Evolutionary conservation across 2,888 invertebrate genomes (phyloP).

Genomic region (Ornithoptera alexandrae): DNA sequence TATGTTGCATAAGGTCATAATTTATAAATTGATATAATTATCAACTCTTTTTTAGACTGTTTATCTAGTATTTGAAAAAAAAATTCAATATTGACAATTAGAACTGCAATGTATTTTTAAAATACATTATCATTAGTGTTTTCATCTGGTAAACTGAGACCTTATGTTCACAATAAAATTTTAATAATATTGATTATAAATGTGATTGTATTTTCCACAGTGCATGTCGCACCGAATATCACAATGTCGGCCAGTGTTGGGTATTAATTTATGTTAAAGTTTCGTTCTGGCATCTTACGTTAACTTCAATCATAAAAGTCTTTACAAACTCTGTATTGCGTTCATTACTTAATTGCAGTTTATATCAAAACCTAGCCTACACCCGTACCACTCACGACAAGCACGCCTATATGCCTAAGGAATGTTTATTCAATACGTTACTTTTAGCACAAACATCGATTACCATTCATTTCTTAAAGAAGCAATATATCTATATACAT

Average conservation of each 20-base stretch:
- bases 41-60: background rate
- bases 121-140: background rate
- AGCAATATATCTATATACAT: too few relatives aligned
- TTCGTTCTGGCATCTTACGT: constrained; percentile 51
- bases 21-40: constrained; percentile 7
- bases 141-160: constrained; percentile 17
- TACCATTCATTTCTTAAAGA: background rate
- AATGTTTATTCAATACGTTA: constrained; percentile 42
- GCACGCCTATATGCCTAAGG: constrained; percentile 60
- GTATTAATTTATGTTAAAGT: constrained; percentile 55
- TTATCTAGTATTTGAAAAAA: background rate
- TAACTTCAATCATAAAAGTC: constrained; percentile 40
- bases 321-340: constrained; percentile 27
- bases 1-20: constrained; percentile 16
- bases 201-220: constrained; percentile 60
- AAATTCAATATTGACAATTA: background rate
- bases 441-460: constrained; percentile 37
- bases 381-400: constrained; percentile 69
- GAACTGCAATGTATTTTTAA: background rate
- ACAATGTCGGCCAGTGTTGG: constrained; percentile 64
- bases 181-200: constrained; percentile 39
- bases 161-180: constrained; percentile 29
- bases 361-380: constrained; percentile 68
- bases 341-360: constrained; percentile 41
- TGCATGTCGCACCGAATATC: constrained; percentile 74